Base-by-base conservation (phyloP, 2,797 vertebrate genomes). In the Myripristis murdjan region DNA sequence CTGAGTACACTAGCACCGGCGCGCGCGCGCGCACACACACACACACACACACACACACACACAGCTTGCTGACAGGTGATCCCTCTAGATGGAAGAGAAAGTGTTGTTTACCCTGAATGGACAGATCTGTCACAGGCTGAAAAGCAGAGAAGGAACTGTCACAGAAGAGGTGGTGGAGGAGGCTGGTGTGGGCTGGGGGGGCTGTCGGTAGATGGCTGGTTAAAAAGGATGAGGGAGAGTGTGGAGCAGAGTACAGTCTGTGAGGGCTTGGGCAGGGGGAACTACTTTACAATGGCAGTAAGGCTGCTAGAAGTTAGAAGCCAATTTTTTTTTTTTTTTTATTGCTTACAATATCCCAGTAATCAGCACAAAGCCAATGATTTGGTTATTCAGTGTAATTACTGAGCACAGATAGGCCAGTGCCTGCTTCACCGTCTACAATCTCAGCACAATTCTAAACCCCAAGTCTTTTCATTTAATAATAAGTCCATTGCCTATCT, bases 401-500 rank as follows among this genome's bases (percentile, higher is more conserved):
- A 77, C 60, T 33, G 69, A 73, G 46, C n/a, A 33, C 22, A 64
- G 44, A 37, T 23, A 65, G 52, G 67, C 87, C 55, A 73, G 62
- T 49, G 39, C 57, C 37, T 47, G 64, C 70, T 64, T 84, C 43
- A 10, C 12, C 20, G 20, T 8, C 18, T 16, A 63, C 28, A 2
- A 37, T 52, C 66, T 87, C 79, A 80, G 87, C 81, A 71, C 41
- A 61, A 75, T 74, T 43, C 52, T 60, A 73, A 85, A 64, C 66
- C 65, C 37, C 64, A 64, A 60, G 48, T 66, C 39, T 70, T 81
- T 72, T 64, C 47, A 71, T 64, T 67, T 51, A 7, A 31, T 31
- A 7, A 31, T 31, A 71, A 54, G 48, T 24, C 60, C 56, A 48
- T 86, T 75, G 75, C 79, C 79, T 80, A 70, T 84, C 75, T 66